Conservation (phyloP, 2,113 vertebrate species). For the Saccopteryx bilineata region DNA sequence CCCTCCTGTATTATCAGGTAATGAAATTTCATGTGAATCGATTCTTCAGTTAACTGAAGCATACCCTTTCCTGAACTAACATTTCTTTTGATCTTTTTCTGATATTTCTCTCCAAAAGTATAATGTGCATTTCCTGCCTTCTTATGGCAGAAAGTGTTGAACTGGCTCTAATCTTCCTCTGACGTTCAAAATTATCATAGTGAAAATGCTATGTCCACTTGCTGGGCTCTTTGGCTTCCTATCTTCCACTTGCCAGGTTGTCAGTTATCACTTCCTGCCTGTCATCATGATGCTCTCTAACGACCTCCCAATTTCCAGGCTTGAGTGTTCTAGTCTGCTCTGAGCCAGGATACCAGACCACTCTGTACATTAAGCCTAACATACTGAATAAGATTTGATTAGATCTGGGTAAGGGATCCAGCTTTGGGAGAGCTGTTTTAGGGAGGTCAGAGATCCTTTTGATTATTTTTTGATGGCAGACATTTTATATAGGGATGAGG, state of each 20-base stretch:
- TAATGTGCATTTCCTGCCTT: background rate
- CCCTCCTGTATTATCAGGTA: background rate
- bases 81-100: background rate
- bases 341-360: background rate
- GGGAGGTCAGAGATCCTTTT: background rate
- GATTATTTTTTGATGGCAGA: background rate
- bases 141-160: background rate
- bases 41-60: background rate
- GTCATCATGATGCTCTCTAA: rapidly evolving
- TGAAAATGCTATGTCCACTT: too few species aligned
- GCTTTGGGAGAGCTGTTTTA: background rate
- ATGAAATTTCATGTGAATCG: background rate
- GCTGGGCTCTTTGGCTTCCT: background rate
- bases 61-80: background rate
- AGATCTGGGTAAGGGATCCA: background rate
- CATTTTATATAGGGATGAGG: background rate
- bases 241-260: rapidly evolving
- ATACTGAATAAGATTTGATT: background rate
- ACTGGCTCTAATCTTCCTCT: background rate
- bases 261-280: background rate
- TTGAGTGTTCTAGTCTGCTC: background rate
- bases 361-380: rapidly evolving
- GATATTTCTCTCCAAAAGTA: background rate
- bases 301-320: rapidly evolving
- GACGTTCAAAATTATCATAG: background rate